Base-by-base conservation (phyloP, 2,113 vertebrate genomes). In the Triplophysa tibetana region DNA sequence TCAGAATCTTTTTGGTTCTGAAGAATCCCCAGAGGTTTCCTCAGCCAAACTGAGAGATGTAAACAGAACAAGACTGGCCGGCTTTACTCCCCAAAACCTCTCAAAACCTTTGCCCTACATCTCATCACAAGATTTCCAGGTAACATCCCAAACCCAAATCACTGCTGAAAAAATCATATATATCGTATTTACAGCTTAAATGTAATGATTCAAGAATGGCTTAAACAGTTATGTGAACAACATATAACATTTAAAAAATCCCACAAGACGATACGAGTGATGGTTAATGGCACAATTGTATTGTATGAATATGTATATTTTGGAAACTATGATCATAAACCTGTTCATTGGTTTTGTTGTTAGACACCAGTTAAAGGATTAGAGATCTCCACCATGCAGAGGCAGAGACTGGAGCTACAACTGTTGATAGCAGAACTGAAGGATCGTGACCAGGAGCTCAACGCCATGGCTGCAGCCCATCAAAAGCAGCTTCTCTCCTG, bases 401-500 rank as follows among this genome's bases (percentile, higher is more conserved):
- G 91, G 17, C 94, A 94, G 64, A 88, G 93, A 67, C 90, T 85
- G 65, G 95, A 95, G 64, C 89, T 95, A n/a, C 93, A 94, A 86
- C 70, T 93, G 61, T 87, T 95, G 58, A 88, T 93, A 10, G 86
- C 86, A 4, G 93, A 95, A 38, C 80, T 95, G 61, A 92, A 93
- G 79, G 94, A 94, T 38, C 89, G 91, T 0, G 95, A 94, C 33
- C 85, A 85, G 69, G 94, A 95, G 43, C 92, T 95, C 62, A 91
- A 92, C 78, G 91, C 89, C 0, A 93, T 94, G 93, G 92, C 94
- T 1, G 82, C 86, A 0, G 89, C 92, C n/a, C 93, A 94, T 65
- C 92, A 93, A 69, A 91, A 88, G 1, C 94, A 94, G 29, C 87
- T 94, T 0, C 87, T 93, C 0, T 89, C 91, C 0, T 95, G 94